Base-by-base conservation (phyloP, 2,113 vertebrate genomes). In the Meriones unguiculatus region DNA sequence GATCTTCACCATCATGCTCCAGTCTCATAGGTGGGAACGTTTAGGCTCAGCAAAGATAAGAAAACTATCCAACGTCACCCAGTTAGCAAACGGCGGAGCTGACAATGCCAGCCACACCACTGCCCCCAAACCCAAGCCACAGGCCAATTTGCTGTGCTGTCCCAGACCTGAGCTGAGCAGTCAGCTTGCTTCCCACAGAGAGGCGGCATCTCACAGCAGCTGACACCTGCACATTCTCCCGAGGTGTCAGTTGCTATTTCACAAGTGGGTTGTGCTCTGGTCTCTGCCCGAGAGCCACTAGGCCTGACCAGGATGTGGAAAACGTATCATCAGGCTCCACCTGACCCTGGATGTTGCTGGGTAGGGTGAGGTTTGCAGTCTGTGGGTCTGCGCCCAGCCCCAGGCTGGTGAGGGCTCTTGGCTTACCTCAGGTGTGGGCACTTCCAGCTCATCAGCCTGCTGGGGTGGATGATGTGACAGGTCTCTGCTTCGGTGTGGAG, bases 161-260 rank as follows among this genome's bases (percentile, higher is more conserved):
- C 73, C 85, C 35, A 35, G 84, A 67, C 28, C 77, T 24, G 70
- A 67, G 41, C 52, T 57, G 86, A 86, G 80, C 50, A 82, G 35
- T 25, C 25, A 25, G n/a, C 10, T 0, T 0, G 0, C 22, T 50
- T 57, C 87, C 64, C 50, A 14, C 0, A 5, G 24, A 24, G 62
- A 10, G 2, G 30, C 5, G 62, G 57, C 17, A 59, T n/a, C 5
- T 6, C n/a, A 3, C 8, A 41, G 52, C 54, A 30, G 57, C 50
- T 46, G 64, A 62, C 67, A 15, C 2, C 52, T 87, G 11, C 59
- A 10, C 6, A 41, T 25, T 65, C 46, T n/a, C 30, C 46, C 30
- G n/a, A 18, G 3, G 12, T 30, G 32, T 62, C 85, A 52, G 18
- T 2, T 28, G 88, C 82, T 28, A 1, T 38, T 57, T 67, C 54